These are phyloP conservation scores for Neoscelio sp. DNA, from an alignment of 2,888 invertebrate species.

Conservation along the genomic window DNA sequence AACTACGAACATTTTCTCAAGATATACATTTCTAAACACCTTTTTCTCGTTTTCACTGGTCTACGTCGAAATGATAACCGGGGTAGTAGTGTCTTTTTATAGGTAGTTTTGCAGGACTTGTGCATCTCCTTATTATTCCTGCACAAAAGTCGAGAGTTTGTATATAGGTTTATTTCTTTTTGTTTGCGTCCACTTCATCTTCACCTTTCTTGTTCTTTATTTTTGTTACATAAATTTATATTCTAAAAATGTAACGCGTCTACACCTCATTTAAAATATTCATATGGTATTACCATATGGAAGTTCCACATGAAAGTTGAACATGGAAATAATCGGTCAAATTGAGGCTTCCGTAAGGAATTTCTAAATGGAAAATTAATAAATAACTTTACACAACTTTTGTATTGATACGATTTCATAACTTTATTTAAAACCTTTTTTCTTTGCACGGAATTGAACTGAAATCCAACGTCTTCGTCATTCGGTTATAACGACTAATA, in stretches of 20 bases:
- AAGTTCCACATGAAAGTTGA: no score
- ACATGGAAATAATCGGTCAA: no score
- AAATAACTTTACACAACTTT: no score
- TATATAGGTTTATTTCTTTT: background rate
- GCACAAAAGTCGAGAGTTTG: constrained; percentile 22
- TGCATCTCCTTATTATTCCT: constrained; percentile 22
- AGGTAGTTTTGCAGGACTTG: constrained; percentile 36
- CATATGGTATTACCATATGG: no score
- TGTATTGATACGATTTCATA: no score
- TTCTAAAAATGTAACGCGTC: constrained; percentile 55
- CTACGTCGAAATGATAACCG: constrained; percentile 44
- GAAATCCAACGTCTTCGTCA: no score
- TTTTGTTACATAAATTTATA: constrained; percentile 54
- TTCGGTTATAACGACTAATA: no score
- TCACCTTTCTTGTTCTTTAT: background rate
- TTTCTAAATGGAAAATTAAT: no score
- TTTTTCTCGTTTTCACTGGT: constrained; percentile 29
- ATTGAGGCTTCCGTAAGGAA: no score
- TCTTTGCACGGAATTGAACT: no score
- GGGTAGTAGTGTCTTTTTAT: constrained; percentile 19
- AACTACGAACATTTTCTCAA: constrained; percentile 63
- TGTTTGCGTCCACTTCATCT: constrained; percentile 4
- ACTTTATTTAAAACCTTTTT: no score
- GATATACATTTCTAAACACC: constrained; percentile 60
- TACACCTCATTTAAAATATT: no score